Conservation (phyloP, 2,888 invertebrate species). For the Cynaeus angustus region DNA sequence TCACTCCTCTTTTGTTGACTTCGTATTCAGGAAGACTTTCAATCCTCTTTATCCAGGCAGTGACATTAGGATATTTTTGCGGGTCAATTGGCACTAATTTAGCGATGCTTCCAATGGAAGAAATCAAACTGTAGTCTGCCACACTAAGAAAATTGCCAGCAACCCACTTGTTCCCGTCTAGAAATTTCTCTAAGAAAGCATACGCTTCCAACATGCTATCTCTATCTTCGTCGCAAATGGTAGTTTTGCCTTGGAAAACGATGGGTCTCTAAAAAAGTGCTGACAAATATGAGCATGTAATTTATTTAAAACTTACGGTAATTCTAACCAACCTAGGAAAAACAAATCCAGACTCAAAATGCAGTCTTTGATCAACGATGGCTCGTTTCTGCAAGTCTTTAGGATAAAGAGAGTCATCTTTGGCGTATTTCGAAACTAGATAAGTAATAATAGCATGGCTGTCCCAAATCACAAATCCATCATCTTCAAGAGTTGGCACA, state of each 20-base stretch:
- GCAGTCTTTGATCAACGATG: conserved; percentile 73
- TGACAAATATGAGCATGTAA: neutral
- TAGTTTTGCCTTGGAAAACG: conserved; percentile 5
- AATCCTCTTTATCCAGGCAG: conserved; percentile 66
- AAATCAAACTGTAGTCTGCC: conserved; percentile 64
- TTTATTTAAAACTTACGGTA: neutral
- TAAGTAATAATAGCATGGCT: conserved; percentile 80
- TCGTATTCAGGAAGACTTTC: conserved; percentile 63
- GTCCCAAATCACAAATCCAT: conserved; percentile 76
- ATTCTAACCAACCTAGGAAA: conserved; percentile 59
- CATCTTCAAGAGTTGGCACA: conserved; percentile 78
- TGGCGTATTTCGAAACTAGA: conserved; percentile 76
- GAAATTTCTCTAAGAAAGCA: conserved; percentile 58
- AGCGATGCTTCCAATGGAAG: conserved; percentile 66
- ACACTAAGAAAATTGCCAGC: conserved; percentile 61
- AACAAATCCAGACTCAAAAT: conserved; percentile 74
- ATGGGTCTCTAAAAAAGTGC: conserved; percentile 25
- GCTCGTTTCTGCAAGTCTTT: conserved; percentile 72
- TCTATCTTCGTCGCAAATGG: conserved; percentile 64
- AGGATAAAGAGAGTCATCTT: conserved; percentile 75
- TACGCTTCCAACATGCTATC: conserved; percentile 65
- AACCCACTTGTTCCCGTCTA: conserved; percentile 58
- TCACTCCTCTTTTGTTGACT: conserved; percentile 49
- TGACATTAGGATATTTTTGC: conserved; percentile 55
- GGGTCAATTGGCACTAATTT: conserved; percentile 53